Base-by-base conservation (phyloP, 1,140 invertebrate genomes). In the Drosophila eugracilis region DNA sequence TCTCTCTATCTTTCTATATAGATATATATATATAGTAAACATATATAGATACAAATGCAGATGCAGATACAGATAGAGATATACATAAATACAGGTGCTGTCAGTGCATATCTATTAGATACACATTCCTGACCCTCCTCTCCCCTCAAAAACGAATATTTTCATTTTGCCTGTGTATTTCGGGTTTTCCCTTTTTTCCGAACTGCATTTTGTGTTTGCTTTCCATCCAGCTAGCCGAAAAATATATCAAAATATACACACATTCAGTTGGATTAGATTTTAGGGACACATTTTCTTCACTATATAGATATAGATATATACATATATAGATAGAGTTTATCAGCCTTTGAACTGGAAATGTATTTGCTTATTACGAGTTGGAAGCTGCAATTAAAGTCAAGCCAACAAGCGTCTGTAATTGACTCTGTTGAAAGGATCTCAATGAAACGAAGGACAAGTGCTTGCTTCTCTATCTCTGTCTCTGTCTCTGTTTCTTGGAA, bases 41-140 rank as follows among this genome's bases (percentile, higher is more conserved):
- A 37, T 17, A 42, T 26, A 34, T 39, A 62, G 57, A 57, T 75
- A 57, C 36, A 30, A 66, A 36, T 26, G 30, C 69, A 45, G 36
- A 63, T 62, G 22, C 41, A 42, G 57, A 62, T 67, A 41, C 49
- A 52, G 45, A 60, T 59, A 48, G 21, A 53, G 58, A 52, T 45
- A 65, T 53, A 53, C 67, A 73, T 74, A 74, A 73, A 79, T 69
- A 69, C 62, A 78, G 70, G 62, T 74, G 76, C 76, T 78, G 69
- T 69, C 76, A 69, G 54, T 60, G 75, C 69, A 78, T 73, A 73
- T 78, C 75, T 57, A 77, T 65, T 55, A 77, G 55, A 53, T 66
- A 59, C 39, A 57, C 50, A 34, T 39, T 30, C 30, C 55, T 10
- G 15, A 17, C n/a, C n/a, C n/a, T n/a, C n/a, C n/a, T n/a, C n/a